Conservation (phyloP, 2,888 invertebrate genomes). For the Drosophila anomalata region DNA sequence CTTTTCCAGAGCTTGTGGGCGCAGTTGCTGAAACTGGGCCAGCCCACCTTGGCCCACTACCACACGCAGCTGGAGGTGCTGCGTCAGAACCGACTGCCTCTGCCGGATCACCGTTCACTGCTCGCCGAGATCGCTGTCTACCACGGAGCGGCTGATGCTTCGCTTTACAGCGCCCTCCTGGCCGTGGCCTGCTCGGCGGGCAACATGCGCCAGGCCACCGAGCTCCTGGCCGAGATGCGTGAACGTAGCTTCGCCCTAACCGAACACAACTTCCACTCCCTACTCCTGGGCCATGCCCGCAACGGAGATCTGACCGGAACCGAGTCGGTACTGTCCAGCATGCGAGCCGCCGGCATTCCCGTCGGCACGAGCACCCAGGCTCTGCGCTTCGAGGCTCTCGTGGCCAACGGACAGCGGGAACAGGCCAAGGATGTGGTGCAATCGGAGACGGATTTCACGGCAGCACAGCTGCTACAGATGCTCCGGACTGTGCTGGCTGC, state of each 20-base stretch:
- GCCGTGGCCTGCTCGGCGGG: slow-evolving; percentile 86
- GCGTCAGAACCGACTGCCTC: slow-evolving; percentile 86
- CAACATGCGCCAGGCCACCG: slow-evolving; percentile 86
- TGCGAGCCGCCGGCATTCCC: slow-evolving; percentile 86
- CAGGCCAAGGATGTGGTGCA: slow-evolving; percentile 69
- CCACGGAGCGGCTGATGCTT: slow-evolving; percentile 59
- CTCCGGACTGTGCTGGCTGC: slow-evolving; percentile 44
- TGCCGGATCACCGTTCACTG: slow-evolving; percentile 68
- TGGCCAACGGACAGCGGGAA: slow-evolving; percentile 84
- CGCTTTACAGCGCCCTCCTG: slow-evolving; percentile 86
- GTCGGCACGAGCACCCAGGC: slow-evolving; percentile 85
- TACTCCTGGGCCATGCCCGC: slow-evolving; percentile 86
- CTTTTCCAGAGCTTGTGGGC: slow-evolving; percentile 86
- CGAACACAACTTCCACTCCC: slow-evolving; percentile 86
- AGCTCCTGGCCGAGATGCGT: slow-evolving; percentile 87
- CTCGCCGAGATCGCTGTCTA: slow-evolving; percentile 83
- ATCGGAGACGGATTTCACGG: slow-evolving; percentile 62
- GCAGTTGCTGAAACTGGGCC: slow-evolving; percentile 82
- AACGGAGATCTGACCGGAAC: slow-evolving; percentile 84
- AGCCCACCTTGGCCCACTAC: slow-evolving; percentile 81
- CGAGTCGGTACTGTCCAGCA: slow-evolving; percentile 85
- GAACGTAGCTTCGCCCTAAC: slow-evolving; percentile 85
- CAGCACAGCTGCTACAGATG: slow-evolving; percentile 71
- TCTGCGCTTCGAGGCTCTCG: slow-evolving; percentile 85
- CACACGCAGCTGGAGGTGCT: slow-evolving; percentile 86